These are phyloP conservation scores for Polyergus mexicanus DNA, from an alignment of 1,140 invertebrate species.

Conservation along the genomic window DNA sequence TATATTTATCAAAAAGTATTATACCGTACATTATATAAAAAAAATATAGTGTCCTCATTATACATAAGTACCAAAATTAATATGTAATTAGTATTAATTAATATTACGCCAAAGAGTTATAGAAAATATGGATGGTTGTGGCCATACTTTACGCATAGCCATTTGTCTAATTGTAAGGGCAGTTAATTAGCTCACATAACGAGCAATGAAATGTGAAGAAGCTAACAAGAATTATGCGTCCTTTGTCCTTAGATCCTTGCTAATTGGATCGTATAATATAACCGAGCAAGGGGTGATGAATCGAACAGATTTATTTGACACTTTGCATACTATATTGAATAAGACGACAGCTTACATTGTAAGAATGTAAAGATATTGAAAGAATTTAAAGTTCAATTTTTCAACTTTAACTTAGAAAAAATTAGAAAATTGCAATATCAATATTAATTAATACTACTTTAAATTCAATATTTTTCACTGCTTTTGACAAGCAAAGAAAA, in stretches of 20 bases:
- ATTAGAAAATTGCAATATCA: background rate
- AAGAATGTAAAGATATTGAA: background rate
- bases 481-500: background rate
- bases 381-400: background rate
- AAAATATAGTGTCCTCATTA: background rate
- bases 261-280: slow-evolving; percentile 74
- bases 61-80: background rate
- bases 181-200: slow-evolving; percentile 72
- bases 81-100: slow-evolving; percentile 26
- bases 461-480: background rate
- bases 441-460: background rate
- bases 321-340: slow-evolving; percentile 57
- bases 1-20: background rate
- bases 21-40: background rate
- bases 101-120: slow-evolving; percentile 7
- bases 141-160: slow-evolving; percentile 36
- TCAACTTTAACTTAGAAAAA: background rate
- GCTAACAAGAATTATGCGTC: slow-evolving; percentile 73
- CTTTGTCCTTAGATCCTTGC: slow-evolving; percentile 66
- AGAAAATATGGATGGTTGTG: background rate
- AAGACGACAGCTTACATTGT: slow-evolving; percentile 12
- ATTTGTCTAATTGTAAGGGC: slow-evolving; percentile 38
- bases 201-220: slow-evolving; percentile 63
- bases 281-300: slow-evolving; percentile 70
- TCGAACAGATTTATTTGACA: slow-evolving; percentile 68